Base-by-base conservation (phyloP, 2,797 vertebrate genomes). In the Phrynocephalus guinanensis region DNA sequence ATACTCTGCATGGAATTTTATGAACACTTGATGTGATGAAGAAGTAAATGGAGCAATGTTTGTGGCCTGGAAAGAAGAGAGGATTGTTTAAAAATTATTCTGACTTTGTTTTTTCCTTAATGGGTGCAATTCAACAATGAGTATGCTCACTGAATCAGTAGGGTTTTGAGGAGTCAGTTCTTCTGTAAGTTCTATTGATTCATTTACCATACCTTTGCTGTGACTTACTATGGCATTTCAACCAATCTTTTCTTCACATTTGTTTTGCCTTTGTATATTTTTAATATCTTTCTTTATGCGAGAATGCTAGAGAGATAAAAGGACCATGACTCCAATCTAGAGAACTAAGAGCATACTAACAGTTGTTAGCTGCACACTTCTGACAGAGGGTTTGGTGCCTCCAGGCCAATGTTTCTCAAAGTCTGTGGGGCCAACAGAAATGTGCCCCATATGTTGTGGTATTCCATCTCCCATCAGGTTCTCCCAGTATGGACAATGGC, bases 1-100 rank as follows among this genome's bases (percentile, higher is more conserved):
- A 20, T 95, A 96, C 79, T 97, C 97, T 0, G 97, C 97, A 1
- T 98, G 98, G 92, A 99, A 99, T 91, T 97, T 96, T 22, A 99
- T 81, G 78, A 95, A 97, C 86, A 98, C 97, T 8, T 93, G 96
- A 92, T 98, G 95, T 26, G 98, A 97, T 0, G 97, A 96, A 67
- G 98, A 97, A 66, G 91, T 96, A 88, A 99, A 98, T 0, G 98
- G 96, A 80, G 97, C 95, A 0, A 99, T 97, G 93, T 96, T 95
- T 30, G 96, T 98, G 87, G 98, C 98, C 98, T 99, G 67, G 88
- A 95, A 93, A 82, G 60, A 83, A 89, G 90, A 77, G 82, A 15
- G 82, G 91, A 67, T 44, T 24, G 3, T 60, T 79, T 52, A 82
- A 80, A 44, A 22, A 75, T 71, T 67, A 24, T 78, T 52, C 26